Evolutionary conservation across 1,140 invertebrate species (phyloP), one percentile per base, ranked within the genome.

Genomic region (Arctopsyche grandis): DNA sequence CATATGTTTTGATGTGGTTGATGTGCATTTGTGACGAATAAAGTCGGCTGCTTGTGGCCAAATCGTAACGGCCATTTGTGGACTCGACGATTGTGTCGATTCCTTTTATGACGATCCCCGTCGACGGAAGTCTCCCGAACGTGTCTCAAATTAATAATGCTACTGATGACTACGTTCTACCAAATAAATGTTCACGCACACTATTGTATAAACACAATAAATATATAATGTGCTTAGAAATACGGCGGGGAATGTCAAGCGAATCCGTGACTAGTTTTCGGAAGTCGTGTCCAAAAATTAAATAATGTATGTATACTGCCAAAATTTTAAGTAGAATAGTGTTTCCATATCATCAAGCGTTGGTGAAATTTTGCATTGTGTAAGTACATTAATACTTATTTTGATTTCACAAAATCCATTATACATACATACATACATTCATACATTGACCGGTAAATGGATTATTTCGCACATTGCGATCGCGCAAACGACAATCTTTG

Each of bases 111-210:
- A 66, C 9, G 63, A 22, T 9, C 24, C 9, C 63, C 9, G 63
- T 66, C 22, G 26, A 66, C 63, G 63, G 63, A 66, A 66, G 24
- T 66, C 24, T 26, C n/a, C 63, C n/a, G 63, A 66, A 66, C 63
- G 63, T 66, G 63, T 66, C 21, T 66, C 63, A 26, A 66, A 66
- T 66, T 12, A 22, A 26, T 9, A 66, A 66, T 60, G 21, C n/a
- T 9, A 9, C 14, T 5, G 19, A 24, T 19, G n/a, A 60, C 58
- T 19, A 60, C 58, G 19, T 60, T 60, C n/a, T 21, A 60, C 21
- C 48, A 19, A 21, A 24, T 60, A 24, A 9, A 60, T 60, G 58
- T 24, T 22, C n/a, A 22, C 21, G 21, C 58, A 60, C 58, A 60
- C n/a, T 21, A 60, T 22, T 19, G 19, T 60, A 52, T 60, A 1